phyloP scores from a whole-genome alignment of 2,888 invertebrate species.

The Clunio marinus region DNA sequence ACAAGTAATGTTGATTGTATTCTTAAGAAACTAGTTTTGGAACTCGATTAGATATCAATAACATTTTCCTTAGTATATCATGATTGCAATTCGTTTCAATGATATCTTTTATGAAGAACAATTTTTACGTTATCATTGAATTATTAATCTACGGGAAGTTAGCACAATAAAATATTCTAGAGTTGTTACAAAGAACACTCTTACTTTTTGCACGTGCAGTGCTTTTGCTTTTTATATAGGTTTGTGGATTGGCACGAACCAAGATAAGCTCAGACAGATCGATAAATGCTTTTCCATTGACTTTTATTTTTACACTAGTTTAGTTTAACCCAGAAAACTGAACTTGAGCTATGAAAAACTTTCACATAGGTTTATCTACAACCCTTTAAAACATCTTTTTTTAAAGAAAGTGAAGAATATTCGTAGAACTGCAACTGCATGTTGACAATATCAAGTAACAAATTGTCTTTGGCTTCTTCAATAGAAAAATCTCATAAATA shows the following conservation, averaged over 20 bases:
- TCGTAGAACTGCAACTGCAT: conserved; percentile 34
- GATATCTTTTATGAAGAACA: neutral
- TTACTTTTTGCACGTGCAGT: conserved; percentile 11
- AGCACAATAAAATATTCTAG: neutral
- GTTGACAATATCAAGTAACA: conserved; percentile 10
- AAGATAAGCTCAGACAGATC: neutral
- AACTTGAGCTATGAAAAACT: no score
- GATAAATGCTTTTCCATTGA: no score
- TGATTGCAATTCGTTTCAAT: no score
- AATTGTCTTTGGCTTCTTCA: conserved; percentile 14
- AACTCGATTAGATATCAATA: no score
- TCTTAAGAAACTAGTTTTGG: no score
- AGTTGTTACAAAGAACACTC: no score
- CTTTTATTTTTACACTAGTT: no score
- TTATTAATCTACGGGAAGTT: conserved; percentile 27
- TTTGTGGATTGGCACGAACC: neutral
- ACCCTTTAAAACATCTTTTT: neutral
- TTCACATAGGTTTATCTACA: no score
- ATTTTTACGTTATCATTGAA: no score
- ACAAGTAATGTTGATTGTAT: neutral
- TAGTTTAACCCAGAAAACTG: no score
- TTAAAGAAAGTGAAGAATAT: neutral
- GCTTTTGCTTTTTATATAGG: neutral
- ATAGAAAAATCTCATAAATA: neutral
- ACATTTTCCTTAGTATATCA: no score